Evolutionary conservation across 2,797 vertebrate genomes (phyloP), one percentile per base, ranked within the genome.

Genomic region (Cetoscarus ocellatus): DNA sequence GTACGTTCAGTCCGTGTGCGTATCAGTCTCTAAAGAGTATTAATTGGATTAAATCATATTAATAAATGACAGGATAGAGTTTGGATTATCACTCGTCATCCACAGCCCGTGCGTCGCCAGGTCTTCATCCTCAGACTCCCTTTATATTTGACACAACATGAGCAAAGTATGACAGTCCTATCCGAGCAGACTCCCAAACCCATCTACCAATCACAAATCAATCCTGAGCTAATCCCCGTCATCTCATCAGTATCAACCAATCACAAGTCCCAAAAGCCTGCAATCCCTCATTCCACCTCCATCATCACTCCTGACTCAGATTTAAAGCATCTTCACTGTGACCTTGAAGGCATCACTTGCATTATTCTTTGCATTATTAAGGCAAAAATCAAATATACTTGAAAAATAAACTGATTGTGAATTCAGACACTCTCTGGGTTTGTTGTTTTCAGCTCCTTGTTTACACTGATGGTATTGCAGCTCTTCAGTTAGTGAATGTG

Each of bases 71-170:
- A 51, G 71, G 79, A 85, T 90, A 89, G 90, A 50, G 77, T 86
- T 84, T 57, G 76, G 83, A 90, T 93, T 83, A 90, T 88, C 75
- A 79, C 65, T 61, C 42, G 51, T 89, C 86, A 91, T 85, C 83
- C 82, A 91, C 35, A 69, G 49, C 47, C 67, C 40, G 40, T 63
- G 62, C 57, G 47, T 72, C 80, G 67, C 80, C 52, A 27, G 34
- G 59, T 59, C 59, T 77, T 64, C 77, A 66, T 60, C 85, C 79
- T 68, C 67, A 51, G 14, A 60, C 58, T 49, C 61, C 48, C 66
- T 81, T 75, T 80, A 86, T 14, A 58, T 86, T 82, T 81, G 67
- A 86, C 78, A 75, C 19, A 8, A 36, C 38, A 57, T 52, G 47
- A 63, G 40, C 47, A 8, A 3, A 4, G 55, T 4, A 11, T 51